phyloP scores from a whole-genome alignment of 2,797 vertebrate species.

The Poeciliopsis infans region DNA sequence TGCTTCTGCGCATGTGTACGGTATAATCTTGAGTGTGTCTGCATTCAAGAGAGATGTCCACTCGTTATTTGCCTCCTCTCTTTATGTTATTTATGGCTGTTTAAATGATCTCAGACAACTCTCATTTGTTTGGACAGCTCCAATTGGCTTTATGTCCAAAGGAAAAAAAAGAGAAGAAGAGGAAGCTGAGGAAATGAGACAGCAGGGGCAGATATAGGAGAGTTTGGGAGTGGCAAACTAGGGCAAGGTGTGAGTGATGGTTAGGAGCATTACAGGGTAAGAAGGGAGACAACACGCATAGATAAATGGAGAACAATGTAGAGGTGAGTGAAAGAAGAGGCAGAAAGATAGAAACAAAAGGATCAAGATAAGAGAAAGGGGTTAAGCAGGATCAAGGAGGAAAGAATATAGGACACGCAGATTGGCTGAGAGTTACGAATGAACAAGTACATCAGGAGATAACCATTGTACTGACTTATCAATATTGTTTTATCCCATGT shows the following conservation, averaged over 20 bases:
- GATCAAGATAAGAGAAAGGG: slow-evolving; percentile 25
- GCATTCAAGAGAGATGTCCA: slow-evolving; percentile 48
- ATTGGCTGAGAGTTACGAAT: slow-evolving; percentile 13
- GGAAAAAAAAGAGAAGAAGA: slow-evolving; percentile 38
- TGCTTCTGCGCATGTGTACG: slow-evolving; percentile 4
- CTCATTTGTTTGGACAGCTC: slow-evolving; percentile 77
- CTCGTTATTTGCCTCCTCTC: slow-evolving; percentile 65
- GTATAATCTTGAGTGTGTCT: slow-evolving; percentile 28
- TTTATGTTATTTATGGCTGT: slow-evolving; percentile 77
- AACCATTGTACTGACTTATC: slow-evolving; percentile 17
- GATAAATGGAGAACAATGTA: slow-evolving; percentile 15
- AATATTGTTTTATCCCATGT: slow-evolving; percentile 29
- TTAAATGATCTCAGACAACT: slow-evolving; percentile 76
- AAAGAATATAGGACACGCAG: slow-evolving; percentile 8
- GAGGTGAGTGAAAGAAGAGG: slow-evolving; percentile 1
- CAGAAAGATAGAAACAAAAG: not conserved
- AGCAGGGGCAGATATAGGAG: not conserved
- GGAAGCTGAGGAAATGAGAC: slow-evolving; percentile 26
- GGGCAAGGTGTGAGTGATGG: slow-evolving; percentile 28
- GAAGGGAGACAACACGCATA: slow-evolving; percentile 18
- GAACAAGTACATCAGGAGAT: slow-evolving; percentile 16
- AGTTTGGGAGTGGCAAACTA: slow-evolving; percentile 27
- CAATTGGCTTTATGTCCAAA: slow-evolving; percentile 73
- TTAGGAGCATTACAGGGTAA: slow-evolving; percentile 20
- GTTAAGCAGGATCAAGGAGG: slow-evolving; percentile 20